phyloP scores from a whole-genome alignment of 2,113 vertebrate species.

The Brachionichthys hirsutus region DNA sequence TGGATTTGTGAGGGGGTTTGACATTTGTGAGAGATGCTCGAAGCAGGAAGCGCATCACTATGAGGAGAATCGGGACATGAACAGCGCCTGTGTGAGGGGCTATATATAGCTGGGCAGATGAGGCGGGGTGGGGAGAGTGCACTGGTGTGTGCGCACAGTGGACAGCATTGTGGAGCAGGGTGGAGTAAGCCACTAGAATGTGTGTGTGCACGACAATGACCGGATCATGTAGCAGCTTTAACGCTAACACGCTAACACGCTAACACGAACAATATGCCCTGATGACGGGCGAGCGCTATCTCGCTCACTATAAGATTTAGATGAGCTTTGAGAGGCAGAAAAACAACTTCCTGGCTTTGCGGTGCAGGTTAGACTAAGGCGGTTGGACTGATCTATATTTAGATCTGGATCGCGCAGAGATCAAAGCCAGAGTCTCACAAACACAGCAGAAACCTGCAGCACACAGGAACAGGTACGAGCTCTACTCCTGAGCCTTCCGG shows the following conservation, averaged over 20 bases:
- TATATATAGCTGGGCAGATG: slow-evolving; percentile 71
- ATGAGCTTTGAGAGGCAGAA: neutral
- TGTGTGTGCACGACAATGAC: no score
- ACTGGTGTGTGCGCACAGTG: slow-evolving; percentile 7
- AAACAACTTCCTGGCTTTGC: neutral
- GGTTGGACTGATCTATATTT: slow-evolving; percentile 72
- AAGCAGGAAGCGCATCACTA: slow-evolving; percentile 49
- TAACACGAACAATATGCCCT: slow-evolving; percentile 16
- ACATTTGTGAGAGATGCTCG: slow-evolving; percentile 52
- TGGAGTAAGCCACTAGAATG: neutral
- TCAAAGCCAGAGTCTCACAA: slow-evolving; percentile 53
- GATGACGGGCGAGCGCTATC: slow-evolving; percentile 4
- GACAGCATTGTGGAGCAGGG: neutral
- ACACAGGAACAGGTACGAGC: slow-evolving; percentile 45
- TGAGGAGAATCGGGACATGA: slow-evolving; percentile 45
- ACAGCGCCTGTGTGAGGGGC: slow-evolving; percentile 44
- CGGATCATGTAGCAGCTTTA: neutral
- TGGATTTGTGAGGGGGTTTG: slow-evolving; percentile 13
- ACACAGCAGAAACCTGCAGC: slow-evolving; percentile 45
- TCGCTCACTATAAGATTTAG: neutral
- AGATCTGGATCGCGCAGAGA: slow-evolving; percentile 68
- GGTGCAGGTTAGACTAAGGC: slow-evolving; percentile 43
- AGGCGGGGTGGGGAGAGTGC: slow-evolving; percentile 52
- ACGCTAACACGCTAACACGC: slow-evolving; percentile 4
- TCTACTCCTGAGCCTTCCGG: neutral